Conservation (phyloP, 2,113 vertebrate species). For the Microcebus jonahi region DNA sequence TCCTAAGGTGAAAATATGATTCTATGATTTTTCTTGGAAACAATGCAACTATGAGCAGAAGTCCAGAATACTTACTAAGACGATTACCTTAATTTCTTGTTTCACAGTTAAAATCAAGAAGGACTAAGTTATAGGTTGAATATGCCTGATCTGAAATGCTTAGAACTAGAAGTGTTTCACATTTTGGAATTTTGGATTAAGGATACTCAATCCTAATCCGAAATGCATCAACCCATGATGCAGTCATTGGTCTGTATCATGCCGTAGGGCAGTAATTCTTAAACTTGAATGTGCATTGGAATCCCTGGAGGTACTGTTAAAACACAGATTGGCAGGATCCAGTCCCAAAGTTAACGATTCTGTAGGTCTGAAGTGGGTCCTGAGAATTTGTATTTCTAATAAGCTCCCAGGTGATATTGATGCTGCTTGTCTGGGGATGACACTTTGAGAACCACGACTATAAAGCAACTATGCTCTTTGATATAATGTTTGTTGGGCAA, state of each 20-base stretch:
- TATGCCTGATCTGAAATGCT: not conserved
- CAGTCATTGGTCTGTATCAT: not conserved
- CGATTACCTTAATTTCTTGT: not conserved
- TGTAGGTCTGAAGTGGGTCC: not conserved
- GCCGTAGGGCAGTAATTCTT: not conserved
- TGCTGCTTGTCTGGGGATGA: not conserved
- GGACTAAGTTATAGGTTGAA: not conserved
- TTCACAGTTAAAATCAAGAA: slow-evolving; percentile 38
- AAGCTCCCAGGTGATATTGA: not conserved
- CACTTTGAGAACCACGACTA: not conserved
- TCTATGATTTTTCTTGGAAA: slow-evolving; percentile 43
- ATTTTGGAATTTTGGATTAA: not conserved
- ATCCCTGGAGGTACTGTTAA: slow-evolving; percentile 20
- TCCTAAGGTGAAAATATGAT: slow-evolving; percentile 4
- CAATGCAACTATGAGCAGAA: slow-evolving; percentile 3
- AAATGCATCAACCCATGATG: no score
- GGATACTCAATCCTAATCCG: not conserved
- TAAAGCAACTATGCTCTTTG: not conserved
- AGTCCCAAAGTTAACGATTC: not conserved
- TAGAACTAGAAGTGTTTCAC: not conserved
- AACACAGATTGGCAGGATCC: not conserved
- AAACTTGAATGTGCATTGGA: not conserved
- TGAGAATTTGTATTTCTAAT: slow-evolving; percentile 9
- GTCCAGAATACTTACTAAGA: slow-evolving; percentile 6
- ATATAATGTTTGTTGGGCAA: not conserved